Percentiles rank a stretch among this genome's conserved stretches.
Conservation (phyloP, 2,888 invertebrate species). For the Onthophagus sagittarius region DNA sequence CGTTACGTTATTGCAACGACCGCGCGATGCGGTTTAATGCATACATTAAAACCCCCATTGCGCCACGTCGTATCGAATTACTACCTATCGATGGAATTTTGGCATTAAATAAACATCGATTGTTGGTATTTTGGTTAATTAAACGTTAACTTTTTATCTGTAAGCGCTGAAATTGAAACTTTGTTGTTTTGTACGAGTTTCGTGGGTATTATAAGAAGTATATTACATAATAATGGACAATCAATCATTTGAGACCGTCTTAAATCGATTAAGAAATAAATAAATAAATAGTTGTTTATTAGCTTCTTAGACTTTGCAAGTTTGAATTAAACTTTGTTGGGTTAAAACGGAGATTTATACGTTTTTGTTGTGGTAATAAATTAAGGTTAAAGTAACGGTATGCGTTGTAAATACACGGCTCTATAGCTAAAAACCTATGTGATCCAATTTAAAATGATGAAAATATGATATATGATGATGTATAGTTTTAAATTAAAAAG, state of each 20-base stretch:
- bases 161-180: too few species aligned
- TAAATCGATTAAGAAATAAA: too few species aligned
- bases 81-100: not conserved
- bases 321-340: not conserved
- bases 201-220: too few species aligned
- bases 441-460: conserved; percentile 1
- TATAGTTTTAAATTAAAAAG: not conserved
- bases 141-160: too few species aligned
- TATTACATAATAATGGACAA: too few species aligned
- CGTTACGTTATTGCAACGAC: not conserved
- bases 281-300: not conserved
- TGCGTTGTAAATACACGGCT: conserved; percentile 8
- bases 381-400: not conserved
- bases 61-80: not conserved
- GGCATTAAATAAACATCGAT: not conserved
- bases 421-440: conserved; percentile 10
- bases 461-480: not conserved
- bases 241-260: too few species aligned
- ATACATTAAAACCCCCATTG: not conserved
- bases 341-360: not conserved
- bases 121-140: not conserved
- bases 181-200: too few species aligned
- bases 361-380: not conserved
- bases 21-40: not conserved
- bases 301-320: not conserved